Percentiles rank a stretch among this genome's conserved stretches.
Conservation (phyloP, 2,797 vertebrate species). For the Vespertilio murinus region DNA sequence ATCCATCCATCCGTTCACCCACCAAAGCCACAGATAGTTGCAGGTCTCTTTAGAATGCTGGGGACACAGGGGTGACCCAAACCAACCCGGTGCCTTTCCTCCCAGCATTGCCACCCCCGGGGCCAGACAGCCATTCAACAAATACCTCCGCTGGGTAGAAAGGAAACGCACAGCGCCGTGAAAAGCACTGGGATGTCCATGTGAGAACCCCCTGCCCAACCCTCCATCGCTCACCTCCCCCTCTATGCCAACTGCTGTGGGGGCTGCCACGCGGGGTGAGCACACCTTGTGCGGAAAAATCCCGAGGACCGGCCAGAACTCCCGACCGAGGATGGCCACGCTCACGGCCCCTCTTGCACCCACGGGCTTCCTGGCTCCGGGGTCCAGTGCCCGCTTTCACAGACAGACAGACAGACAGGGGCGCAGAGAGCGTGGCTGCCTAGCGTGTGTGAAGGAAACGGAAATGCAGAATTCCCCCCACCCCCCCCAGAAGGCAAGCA, state of each 20-base stretch:
- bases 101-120: background rate
- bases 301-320: background rate
- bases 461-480: background rate
- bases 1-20: background rate
- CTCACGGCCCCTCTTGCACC: background rate
- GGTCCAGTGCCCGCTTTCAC: background rate
- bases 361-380: background rate
- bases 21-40: constrained; percentile 11
- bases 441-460: background rate
- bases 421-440: background rate
- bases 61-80: background rate
- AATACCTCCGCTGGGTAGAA: background rate
- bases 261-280: background rate
- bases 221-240: background rate
- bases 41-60: background rate
- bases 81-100: background rate
- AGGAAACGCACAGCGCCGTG: background rate
- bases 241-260: background rate
- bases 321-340: background rate
- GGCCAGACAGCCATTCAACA: background rate
- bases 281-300: background rate
- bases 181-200: background rate
- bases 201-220: background rate
- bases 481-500: background rate
- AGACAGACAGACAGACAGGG: background rate